Evolutionary conservation across 2,797 vertebrate genomes (phyloP).

Genomic region (Pantherophis vulpinus): DNA sequence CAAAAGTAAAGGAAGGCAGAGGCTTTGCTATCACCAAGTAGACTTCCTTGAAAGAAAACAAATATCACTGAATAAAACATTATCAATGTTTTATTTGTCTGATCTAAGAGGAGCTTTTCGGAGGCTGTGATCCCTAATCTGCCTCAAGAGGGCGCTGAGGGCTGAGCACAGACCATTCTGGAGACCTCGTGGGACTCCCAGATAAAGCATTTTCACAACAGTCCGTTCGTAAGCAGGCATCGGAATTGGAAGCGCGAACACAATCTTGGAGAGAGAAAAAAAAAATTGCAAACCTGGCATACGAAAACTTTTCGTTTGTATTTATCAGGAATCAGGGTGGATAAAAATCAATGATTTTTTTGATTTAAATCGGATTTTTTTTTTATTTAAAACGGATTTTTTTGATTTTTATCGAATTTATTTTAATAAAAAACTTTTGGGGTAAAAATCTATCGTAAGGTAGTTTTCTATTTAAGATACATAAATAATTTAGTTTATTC

Average conservation of each 20-base stretch:
- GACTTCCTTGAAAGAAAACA: too few species aligned
- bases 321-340: too few species aligned
- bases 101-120: too few species aligned
- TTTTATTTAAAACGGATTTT: too few species aligned
- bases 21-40: neutral
- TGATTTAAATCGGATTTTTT: too few species aligned
- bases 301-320: neutral
- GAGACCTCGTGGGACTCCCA: neutral
- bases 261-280: neutral
- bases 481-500: too few species aligned
- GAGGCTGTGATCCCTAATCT: neutral
- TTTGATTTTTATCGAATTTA: too few species aligned
- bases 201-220: neutral
- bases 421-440: too few species aligned
- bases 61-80: too few species aligned
- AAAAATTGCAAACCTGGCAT: neutral
- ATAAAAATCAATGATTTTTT: too few species aligned
- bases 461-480: too few species aligned
- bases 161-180: neutral
- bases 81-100: neutral
- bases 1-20: neutral
- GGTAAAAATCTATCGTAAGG: too few species aligned
- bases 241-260: accelerated
- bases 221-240: neutral
- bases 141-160: neutral